phyloP scores from a whole-genome alignment of 2,113 vertebrate species.

The Tylochromis polylepis region DNA sequence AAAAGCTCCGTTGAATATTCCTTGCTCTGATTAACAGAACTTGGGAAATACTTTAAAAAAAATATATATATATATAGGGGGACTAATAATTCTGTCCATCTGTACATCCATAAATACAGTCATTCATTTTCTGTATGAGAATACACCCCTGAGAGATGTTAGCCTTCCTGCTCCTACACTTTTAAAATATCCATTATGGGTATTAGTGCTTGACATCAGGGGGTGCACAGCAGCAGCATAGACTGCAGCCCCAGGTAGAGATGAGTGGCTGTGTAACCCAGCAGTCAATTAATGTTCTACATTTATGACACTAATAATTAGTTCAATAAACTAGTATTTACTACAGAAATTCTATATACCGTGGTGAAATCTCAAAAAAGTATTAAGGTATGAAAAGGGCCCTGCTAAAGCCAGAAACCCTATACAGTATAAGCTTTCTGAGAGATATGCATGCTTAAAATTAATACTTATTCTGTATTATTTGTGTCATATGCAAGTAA shows the following conservation, averaged over 20 bases:
- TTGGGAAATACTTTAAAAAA: no score
- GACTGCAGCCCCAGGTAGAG: not conserved
- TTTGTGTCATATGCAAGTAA: not conserved
- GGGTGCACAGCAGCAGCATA: not conserved
- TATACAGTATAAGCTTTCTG: not conserved
- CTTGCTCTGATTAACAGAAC: no score
- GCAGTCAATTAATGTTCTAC: not conserved
- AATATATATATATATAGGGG: no score
- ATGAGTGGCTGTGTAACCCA: not conserved
- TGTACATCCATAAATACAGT: not conserved
- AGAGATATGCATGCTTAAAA: not conserved
- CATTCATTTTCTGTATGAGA: not conserved
- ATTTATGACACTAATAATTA: not conserved
- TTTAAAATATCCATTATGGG: not conserved
- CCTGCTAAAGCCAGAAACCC: not conserved
- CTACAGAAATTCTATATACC: not conserved
- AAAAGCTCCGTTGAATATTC: no score
- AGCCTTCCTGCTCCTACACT: not conserved
- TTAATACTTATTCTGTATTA: not conserved
- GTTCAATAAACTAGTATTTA: not conserved
- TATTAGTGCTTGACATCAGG: not conserved
- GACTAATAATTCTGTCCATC: not conserved
- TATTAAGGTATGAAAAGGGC: not conserved
- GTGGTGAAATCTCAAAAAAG: not conserved
- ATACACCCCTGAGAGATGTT: not conserved